phyloP scores from a whole-genome alignment of 2,113 vertebrate genomes.

The Ictalurus punctatus region DNA sequence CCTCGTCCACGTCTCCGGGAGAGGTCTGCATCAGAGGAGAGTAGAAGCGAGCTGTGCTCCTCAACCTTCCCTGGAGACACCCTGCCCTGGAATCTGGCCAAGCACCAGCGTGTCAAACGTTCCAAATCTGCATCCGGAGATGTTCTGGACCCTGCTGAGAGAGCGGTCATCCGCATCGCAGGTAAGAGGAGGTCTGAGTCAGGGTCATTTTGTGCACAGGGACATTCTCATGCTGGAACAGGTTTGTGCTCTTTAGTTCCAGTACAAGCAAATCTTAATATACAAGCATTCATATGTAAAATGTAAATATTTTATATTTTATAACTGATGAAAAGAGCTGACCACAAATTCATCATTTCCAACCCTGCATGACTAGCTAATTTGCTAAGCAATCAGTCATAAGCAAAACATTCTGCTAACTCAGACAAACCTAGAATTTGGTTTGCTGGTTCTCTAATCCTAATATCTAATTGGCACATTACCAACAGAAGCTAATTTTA shows the following conservation, averaged over 20 bases:
- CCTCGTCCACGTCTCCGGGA: conserved; percentile 57
- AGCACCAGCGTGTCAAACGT: conserved; percentile 84
- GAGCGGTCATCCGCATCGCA: conserved; percentile 89
- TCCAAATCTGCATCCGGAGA: conserved; percentile 78
- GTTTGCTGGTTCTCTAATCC: neutral
- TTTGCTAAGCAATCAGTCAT: neutral
- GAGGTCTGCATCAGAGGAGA: conserved; percentile 76
- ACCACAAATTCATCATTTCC: neutral
- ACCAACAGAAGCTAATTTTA: neutral
- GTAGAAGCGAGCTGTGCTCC: conserved; percentile 67
- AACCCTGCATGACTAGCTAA: neutral
- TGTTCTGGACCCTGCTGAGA: conserved; percentile 86
- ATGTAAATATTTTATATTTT: neutral
- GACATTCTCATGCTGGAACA: neutral
- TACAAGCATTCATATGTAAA: neutral
- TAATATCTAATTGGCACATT: neutral
- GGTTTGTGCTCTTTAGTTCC: neutral
- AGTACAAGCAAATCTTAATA: neutral
- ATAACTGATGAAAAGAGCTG: neutral
- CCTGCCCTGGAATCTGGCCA: conserved; percentile 91
- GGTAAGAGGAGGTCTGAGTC: conserved; percentile 66
- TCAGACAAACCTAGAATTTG: neutral
- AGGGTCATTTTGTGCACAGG: neutral
- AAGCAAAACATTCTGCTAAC: neutral
- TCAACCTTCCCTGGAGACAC: conserved; percentile 84